phyloP scores from a whole-genome alignment of 2,113 vertebrate species.

The Pangasianodon gigas region DNA sequence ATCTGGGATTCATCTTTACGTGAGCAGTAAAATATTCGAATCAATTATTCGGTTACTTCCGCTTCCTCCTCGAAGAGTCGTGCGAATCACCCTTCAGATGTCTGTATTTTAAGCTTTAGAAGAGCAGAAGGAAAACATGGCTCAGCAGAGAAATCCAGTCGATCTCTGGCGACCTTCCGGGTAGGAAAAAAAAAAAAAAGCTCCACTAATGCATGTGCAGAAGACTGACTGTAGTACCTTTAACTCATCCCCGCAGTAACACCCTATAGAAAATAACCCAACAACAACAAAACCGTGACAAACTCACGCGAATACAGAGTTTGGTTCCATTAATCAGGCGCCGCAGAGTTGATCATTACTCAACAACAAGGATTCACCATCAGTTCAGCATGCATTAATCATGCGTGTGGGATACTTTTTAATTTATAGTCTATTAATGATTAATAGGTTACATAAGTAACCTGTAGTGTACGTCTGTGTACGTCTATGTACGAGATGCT shows the following conservation, averaged over 20 bases:
- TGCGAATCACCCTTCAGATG: neutral
- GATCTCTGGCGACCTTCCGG: slow-evolving; percentile 21
- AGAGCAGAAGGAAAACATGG: neutral
- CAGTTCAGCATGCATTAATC: neutral
- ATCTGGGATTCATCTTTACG: neutral
- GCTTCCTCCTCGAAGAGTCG: neutral
- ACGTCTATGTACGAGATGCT: slow-evolving; percentile 3
- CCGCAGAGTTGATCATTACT: neutral
- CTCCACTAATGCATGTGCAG: slow-evolving; percentile 9
- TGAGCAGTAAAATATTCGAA: neutral
- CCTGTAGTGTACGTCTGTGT: neutral
- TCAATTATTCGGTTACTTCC: neutral
- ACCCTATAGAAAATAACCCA: neutral
- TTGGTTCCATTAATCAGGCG: neutral
- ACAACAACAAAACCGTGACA: neutral
- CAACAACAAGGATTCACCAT: neutral
- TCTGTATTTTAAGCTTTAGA: neutral
- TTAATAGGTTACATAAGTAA: neutral
- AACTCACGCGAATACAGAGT: neutral
- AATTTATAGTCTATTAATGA: neutral
- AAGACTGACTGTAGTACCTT: neutral
- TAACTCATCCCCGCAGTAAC: neutral
- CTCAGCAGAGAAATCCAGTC: slow-evolving; percentile 3
- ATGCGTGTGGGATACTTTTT: neutral
- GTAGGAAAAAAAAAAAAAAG: neutral